These are phyloP conservation scores for Sakesphorus luctuosus DNA, from an alignment of 2,113 vertebrate genomes.

Conservation along the genomic window DNA sequence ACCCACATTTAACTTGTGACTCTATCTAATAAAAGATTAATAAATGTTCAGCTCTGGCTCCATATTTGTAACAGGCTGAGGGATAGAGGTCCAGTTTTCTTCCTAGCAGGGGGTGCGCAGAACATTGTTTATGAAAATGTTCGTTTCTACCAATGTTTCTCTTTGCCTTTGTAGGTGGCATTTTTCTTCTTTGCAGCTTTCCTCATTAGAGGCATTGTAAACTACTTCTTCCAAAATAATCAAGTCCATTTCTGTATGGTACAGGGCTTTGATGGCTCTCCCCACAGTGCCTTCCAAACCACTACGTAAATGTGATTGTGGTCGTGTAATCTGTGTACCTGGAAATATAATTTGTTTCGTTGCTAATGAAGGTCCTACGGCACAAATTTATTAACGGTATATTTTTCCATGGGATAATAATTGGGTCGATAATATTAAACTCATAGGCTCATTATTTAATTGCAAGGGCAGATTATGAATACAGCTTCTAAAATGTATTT, in stretches of 20 bases:
- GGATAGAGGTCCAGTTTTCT: neutral
- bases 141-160: neutral
- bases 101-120: neutral
- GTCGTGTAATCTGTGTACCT: constrained; percentile 70
- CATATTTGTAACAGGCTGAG: neutral
- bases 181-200: constrained; percentile 2
- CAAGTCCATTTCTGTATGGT: constrained; percentile 6
- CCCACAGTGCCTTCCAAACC: constrained; percentile 31
- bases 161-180: neutral
- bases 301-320: constrained; percentile 58
- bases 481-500: constrained; percentile 98
- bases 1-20: neutral
- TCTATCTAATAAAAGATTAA: neutral
- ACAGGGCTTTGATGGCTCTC: neutral
- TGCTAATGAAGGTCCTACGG: constrained; percentile 93
- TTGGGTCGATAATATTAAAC: constrained; percentile 97
- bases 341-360: constrained; percentile 76
- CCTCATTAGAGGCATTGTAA: neutral
- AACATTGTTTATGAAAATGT: neutral
- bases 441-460: constrained; percentile 98
- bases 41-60: neutral
- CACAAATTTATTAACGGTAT: constrained; percentile 95
- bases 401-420: constrained; percentile 94
- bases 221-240: constrained; percentile 53
- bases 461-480: constrained; percentile 98